These are phyloP conservation scores for Torymus tubicola DNA, from an alignment of 2,888 invertebrate species.

Conservation along the genomic window DNA sequence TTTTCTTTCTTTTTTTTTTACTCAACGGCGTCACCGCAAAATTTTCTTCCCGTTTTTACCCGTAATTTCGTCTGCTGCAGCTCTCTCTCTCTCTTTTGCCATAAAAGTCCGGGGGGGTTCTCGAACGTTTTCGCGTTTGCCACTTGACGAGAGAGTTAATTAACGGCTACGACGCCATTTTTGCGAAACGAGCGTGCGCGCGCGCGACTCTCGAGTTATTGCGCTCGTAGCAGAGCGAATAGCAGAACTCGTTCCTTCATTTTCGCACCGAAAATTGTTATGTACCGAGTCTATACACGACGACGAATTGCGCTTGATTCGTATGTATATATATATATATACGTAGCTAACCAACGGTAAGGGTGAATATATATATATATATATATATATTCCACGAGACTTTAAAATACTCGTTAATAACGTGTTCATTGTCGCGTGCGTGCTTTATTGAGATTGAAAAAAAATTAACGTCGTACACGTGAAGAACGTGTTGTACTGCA, in stretches of 20 bases:
- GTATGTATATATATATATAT: too few relatives aligned
- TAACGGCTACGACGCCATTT: constrained; percentile 35
- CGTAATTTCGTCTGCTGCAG: constrained; percentile 4
- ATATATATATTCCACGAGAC: too few relatives aligned
- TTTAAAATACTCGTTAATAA: too few relatives aligned
- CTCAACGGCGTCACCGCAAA: not conserved
- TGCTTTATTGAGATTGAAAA: too few relatives aligned
- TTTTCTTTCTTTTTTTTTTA: too few relatives aligned
- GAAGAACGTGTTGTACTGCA: too few relatives aligned
- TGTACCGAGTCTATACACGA: constrained; percentile 8
- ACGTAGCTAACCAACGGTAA: too few relatives aligned
- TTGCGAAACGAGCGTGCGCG: constrained; percentile 19
- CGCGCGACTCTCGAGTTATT: constrained; percentile 16
- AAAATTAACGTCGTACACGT: too few relatives aligned
- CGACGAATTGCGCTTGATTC: too few relatives aligned
- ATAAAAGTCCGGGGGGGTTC: constrained; percentile 9
- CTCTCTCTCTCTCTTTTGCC: not conserved
- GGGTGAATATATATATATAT: too few relatives aligned
- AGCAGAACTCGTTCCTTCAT: not conserved
- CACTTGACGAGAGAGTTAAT: constrained; percentile 43
- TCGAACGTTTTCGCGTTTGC: constrained; percentile 21
- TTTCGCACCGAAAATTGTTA: constrained; percentile 16
- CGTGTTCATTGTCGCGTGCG: too few relatives aligned
- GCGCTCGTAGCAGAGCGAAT: not conserved
- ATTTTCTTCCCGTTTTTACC: constrained; percentile 11